A percentile compares a stretch with the other conserved stretches of the same genome.
Conservation (phyloP, 92 coral and sea anemone genomes). For the Umimayanthus chanpuru region DNA sequence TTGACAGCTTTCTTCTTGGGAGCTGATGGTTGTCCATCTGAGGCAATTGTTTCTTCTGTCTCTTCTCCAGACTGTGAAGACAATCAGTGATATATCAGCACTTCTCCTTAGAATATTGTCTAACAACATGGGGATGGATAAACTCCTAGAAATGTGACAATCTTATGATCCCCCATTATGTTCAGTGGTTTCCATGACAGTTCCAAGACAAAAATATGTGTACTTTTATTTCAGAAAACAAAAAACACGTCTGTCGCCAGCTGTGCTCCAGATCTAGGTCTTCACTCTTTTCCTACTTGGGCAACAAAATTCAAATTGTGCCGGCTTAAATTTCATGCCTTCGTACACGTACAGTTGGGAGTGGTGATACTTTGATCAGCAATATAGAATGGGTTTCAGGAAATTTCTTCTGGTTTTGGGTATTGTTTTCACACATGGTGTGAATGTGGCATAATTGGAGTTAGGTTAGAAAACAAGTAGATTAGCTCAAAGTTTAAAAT, state of each 20-base stretch:
- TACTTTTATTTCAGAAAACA: no score
- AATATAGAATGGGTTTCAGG: neutral
- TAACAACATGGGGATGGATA: neutral
- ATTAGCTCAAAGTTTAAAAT: no score
- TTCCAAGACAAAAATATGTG: no score
- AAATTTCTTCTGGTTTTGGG: neutral
- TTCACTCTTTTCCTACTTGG: no score
- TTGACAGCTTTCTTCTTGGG: slow-evolving; percentile 55
- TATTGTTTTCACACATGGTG: neutral
- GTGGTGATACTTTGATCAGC: slow-evolving; percentile 18
- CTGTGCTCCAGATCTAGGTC: no score
- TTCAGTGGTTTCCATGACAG: no score
- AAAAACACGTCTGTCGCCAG: no score
- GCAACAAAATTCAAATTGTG: no score
- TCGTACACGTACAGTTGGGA: neutral
- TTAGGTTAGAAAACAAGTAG: neutral
- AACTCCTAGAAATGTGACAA: no score
- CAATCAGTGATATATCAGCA: neutral
- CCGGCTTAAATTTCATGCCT: no score
- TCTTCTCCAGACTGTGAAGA: slow-evolving; percentile 60
- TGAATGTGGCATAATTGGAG: neutral
- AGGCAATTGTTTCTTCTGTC: slow-evolving; percentile 45
- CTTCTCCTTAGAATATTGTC: neutral
- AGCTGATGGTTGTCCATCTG: slow-evolving; percentile 31
- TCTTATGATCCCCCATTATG: no score